Conservation (phyloP, 2,888 invertebrate species). For the Nowickia ferox region DNA sequence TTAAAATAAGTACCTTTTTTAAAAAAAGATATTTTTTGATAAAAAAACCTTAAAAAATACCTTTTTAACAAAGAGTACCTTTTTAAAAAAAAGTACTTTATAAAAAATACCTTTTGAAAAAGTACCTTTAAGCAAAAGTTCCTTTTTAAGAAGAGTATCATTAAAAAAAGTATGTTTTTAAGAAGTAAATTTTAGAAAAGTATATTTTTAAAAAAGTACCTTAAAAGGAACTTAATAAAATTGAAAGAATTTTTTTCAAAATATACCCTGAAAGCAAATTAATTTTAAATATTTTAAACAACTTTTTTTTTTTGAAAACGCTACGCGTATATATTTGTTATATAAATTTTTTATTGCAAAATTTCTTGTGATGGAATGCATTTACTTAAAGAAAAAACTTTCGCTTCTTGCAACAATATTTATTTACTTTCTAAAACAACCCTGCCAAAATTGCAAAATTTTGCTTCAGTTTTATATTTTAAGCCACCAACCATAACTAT, state of each 20-base stretch:
- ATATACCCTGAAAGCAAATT: no score
- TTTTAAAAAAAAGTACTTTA: no score
- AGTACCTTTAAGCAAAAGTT: background rate
- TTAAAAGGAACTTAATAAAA: background rate
- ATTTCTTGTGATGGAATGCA: no score
- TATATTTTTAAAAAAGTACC: background rate
- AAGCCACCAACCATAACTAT: background rate
- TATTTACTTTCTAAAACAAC: constrained; percentile 21
- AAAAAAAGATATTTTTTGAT: background rate
- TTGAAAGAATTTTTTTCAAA: background rate
- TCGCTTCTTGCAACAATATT: background rate
- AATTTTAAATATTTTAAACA: no score
- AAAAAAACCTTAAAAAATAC: background rate
- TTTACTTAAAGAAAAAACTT: no score
- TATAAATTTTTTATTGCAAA: no score
- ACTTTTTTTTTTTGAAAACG: no score
- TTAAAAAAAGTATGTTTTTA: background rate
- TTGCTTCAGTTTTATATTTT: background rate
- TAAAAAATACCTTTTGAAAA: background rate
- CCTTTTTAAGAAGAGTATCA: background rate
- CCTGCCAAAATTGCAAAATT: constrained; percentile 23
- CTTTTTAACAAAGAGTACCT: no score
- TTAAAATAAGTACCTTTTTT: background rate
- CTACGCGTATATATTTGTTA: no score
- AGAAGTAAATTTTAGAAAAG: background rate